Evolutionary conservation across 2,797 vertebrate genomes (phyloP).

Genomic region (Gephyroberyx darwinii): DNA sequence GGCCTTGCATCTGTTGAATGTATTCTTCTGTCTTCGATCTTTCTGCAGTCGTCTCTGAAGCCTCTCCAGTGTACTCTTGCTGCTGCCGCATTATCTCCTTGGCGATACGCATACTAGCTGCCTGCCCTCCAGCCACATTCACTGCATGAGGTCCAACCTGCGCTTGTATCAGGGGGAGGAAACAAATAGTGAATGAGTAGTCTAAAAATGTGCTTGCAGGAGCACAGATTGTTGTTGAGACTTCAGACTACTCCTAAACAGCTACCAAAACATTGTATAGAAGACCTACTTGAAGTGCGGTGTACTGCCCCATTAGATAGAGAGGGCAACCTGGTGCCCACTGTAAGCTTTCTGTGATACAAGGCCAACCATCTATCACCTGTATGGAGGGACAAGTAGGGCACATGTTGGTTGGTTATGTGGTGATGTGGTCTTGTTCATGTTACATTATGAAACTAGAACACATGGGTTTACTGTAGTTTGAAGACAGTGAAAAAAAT

Average conservation of each 20-base stretch:
- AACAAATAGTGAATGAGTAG: neutral
- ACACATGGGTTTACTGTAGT: neutral
- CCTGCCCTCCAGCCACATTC: constrained; percentile 85
- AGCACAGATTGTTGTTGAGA: neutral
- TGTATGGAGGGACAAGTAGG: constrained; percentile 38
- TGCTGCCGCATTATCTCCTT: constrained; percentile 66
- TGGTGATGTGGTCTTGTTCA: neutral
- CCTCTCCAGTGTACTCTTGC: neutral
- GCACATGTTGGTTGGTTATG: neutral
- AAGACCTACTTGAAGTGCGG: constrained; percentile 78
- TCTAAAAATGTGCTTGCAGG: neutral
- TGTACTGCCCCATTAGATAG: constrained; percentile 85
- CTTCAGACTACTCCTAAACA: neutral
- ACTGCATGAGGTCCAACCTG: constrained; percentile 85
- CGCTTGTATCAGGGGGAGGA: neutral
- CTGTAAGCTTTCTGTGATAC: constrained; percentile 77
- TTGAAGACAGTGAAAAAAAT: too few relatives aligned
- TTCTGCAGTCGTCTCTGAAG: constrained; percentile 20
- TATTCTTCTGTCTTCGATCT: constrained; percentile 77
- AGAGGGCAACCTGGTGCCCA: constrained; percentile 80
- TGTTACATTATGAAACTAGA: neutral
- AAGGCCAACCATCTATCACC: constrained; percentile 84
- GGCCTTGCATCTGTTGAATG: constrained; percentile 81
- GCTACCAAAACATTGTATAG: neutral
- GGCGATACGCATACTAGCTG: constrained; percentile 79